Evolutionary conservation across 2,113 vertebrate species (phyloP), one percentile per base, ranked within the genome.

Genomic region (Leucosticte australis): DNA sequence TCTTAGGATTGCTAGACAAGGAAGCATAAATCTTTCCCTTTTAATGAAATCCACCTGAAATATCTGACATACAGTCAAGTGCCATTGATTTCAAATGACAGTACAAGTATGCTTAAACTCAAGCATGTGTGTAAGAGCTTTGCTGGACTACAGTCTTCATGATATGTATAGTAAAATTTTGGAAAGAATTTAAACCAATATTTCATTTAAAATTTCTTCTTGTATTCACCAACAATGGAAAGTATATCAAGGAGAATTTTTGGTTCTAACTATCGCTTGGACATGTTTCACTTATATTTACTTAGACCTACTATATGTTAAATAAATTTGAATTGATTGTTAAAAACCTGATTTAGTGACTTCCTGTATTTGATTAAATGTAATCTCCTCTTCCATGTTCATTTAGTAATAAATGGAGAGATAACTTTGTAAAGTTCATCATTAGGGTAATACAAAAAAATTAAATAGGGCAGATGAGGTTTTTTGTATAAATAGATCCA

Each of bases 11-110:
- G 37, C 83, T 89, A 49, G 81, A 87, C 65, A 89, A 87, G 60
- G 76, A 82, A 85, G n/a, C 53, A 50, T 89, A 39, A 87, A 79
- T 92, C 76, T 89, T 69, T 59, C 46, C 30, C 10, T 91, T 92
- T 42, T 86, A 89, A 83, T 91, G 84, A 74, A 92, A 95, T 82
- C 37, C 30, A 46, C 26, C 30, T 85, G 74, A 85, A 92, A 67
- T 76, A 83, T 47, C 30, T 83, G 87, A 70, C 27, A 35, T 69
- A 24, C 37, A 46, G 76, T 79, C 70, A 83, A 90, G 35, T 83
- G 63, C 37, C 46, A 50, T 63, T 88, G 82, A 73, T 92, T 90
- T 94, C 82, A 90, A 60, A 80, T 74, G 44, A 33, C 35, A 46
- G 13, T 67, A 39, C 59, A 77, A 75, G 47, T 53, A 23, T 59